Evolutionary conservation across 2,888 invertebrate species (phyloP), one percentile per base, ranked within the genome.

Genomic region (Synanthedon andrenaeformis): DNA sequence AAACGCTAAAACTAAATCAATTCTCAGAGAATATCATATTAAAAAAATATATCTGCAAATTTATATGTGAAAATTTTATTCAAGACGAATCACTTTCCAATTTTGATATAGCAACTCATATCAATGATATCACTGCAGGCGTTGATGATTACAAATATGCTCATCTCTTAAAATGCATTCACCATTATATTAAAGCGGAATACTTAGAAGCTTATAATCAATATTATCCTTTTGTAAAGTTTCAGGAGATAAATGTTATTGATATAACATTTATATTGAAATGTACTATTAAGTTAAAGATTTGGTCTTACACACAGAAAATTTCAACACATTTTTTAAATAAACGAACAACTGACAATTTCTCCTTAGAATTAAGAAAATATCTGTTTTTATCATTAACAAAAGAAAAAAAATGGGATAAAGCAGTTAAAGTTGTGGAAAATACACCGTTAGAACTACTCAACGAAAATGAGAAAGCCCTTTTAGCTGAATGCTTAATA

Each of bases 141-240:
- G 89, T 92, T 63, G 72, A 88, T 58, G 86, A 89, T 57, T 92
- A 92, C 0, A 88, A 89, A 62, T 86, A 90, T 66, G 92, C 89
- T 2, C 72, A 89, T 41, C 79, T 93, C 49, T 88, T 93, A 3
- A 89, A 89, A 75, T 90, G 90, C 42, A 89, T 92, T 56, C 69
- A 89, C 54, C 71, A 79, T 14, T 90, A 82, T 71, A 76, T 88
- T 14, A 77, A 85, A 51, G 76, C 88, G 19, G 79, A 90, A 55
- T 89, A 89, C 61, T 66, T 90, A 17, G 88, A 90, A 57, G 90
- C 93, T 41, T 87, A 84, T 57, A 85, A 82, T 63, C 70, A 72
- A 60, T 84, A 80, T 78, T 74, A 84, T n/a, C 82, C 82, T 51
- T 62, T 84, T 50, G 63, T 87, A 45, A 81, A 85, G 61, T 85